Evolutionary conservation across 2,113 vertebrate genomes (phyloP).

Genomic region (Poicephalus meyeri): DNA sequence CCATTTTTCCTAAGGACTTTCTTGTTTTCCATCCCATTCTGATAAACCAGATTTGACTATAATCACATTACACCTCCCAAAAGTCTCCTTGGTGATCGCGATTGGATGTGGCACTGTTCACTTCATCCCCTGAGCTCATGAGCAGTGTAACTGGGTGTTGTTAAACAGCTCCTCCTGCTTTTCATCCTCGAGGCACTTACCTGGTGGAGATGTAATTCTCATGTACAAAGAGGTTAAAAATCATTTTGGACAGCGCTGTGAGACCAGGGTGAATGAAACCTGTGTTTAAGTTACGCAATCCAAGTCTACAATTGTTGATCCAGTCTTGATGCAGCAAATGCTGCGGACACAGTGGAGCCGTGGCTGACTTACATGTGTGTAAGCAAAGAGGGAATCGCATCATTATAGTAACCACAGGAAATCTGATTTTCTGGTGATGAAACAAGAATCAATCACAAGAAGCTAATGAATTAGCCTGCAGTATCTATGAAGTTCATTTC

Average conservation of each 20-base stretch:
- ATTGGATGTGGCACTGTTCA: not conserved
- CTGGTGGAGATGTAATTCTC: not conserved
- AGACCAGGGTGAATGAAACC: not conserved
- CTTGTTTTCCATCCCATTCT: not conserved
- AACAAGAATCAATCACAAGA: conserved; percentile 14
- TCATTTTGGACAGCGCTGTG: not conserved
- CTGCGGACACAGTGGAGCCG: not conserved
- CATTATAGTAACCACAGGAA: conserved; percentile 1
- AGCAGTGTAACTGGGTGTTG: not conserved
- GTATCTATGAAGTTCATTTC: not conserved
- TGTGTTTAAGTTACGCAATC: not conserved
- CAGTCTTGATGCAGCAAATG: not conserved
- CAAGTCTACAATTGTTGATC: not conserved
- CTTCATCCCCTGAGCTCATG: not conserved
- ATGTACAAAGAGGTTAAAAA: not conserved
- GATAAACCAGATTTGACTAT: not conserved
- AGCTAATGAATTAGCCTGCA: conserved; percentile 18
- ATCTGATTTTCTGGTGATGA: conserved; percentile 16
- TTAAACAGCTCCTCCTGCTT: not conserved
- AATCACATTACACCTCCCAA: not conserved
- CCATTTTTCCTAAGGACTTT: not conserved
- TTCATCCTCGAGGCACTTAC: not conserved
- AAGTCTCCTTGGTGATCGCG: not conserved
- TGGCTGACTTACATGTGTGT: not conserved
- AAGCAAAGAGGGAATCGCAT: not conserved